Evolutionary conservation across 2,113 vertebrate species (phyloP).

Genomic region (Micronycteris hirsuta): DNA sequence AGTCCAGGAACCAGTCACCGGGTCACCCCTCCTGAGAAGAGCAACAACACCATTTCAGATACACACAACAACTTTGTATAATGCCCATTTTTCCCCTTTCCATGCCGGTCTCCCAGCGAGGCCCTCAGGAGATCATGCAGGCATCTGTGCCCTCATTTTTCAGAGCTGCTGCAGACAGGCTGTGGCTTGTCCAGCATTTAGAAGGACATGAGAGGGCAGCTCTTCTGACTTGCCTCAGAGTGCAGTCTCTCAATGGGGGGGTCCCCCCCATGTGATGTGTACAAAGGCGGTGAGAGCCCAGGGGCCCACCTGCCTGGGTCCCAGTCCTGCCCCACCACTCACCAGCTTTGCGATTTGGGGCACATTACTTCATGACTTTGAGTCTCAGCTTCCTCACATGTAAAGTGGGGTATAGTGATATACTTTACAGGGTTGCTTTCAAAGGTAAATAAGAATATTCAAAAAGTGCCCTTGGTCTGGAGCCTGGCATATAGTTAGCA

Average conservation of each 20-base stretch:
- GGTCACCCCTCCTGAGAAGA: not conserved
- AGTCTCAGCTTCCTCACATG: not conserved
- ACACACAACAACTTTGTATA: not conserved
- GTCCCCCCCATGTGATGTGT: rapidly evolving
- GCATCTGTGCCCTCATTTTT: not conserved
- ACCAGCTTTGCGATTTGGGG: not conserved
- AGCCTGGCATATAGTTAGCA: not conserved
- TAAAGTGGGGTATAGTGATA: not conserved
- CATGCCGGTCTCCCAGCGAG: not conserved
- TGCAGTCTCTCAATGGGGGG: not conserved
- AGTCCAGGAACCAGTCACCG: not conserved
- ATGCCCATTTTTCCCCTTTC: not conserved
- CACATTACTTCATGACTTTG: not conserved
- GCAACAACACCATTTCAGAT: not conserved
- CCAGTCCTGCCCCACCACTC: not conserved
- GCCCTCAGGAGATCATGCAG: not conserved
- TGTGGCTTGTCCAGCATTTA: not conserved
- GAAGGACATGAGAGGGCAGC: not conserved
- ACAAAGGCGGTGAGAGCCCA: not conserved
- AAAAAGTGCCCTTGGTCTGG: not conserved
- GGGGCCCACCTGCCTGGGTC: not conserved
- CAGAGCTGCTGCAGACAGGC: not conserved
- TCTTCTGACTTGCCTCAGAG: no score
- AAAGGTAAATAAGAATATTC: not conserved
- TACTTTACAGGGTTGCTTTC: not conserved